Evolutionary conservation across 2,797 vertebrate genomes (phyloP).

Genomic region (Onychomys leucogaster): DNA sequence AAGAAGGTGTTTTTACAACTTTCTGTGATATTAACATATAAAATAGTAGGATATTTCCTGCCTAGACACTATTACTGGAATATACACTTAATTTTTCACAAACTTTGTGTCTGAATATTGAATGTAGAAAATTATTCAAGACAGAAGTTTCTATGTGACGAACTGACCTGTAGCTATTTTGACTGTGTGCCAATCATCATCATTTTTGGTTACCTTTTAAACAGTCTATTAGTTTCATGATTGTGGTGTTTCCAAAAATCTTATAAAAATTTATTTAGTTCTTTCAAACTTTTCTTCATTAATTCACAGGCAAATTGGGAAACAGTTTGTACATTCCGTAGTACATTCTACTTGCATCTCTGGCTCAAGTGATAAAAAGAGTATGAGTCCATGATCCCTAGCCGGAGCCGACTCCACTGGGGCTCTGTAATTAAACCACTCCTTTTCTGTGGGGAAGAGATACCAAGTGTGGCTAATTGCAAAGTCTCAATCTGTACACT

Average conservation of each 20-base stretch:
- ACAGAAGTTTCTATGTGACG: neutral
- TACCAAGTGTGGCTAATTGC: constrained; percentile 58
- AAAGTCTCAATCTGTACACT: constrained; percentile 50
- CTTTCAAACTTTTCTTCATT: constrained; percentile 35
- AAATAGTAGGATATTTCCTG: neutral
- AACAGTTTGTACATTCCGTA: neutral
- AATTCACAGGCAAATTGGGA: neutral
- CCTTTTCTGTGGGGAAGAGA: constrained; percentile 49
- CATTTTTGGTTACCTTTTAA: constrained; percentile 6
- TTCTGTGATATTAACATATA: neutral
- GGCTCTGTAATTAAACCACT: constrained; percentile 52
- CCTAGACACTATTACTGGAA: neutral
- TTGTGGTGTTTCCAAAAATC: constrained; percentile 3
- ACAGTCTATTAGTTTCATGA: neutral
- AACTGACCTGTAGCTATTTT: constrained; percentile 21
- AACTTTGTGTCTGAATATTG: neutral
- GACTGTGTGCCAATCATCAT: neutral
- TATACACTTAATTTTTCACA: constrained; percentile 18
- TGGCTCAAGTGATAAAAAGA: constrained; percentile 20
- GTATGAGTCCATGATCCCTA: constrained; percentile 8
- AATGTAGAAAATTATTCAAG: neutral
- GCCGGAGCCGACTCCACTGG: constrained; percentile 1
- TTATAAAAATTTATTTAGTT: constrained; percentile 42
- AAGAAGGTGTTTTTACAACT: neutral
- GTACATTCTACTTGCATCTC: constrained; percentile 44